phyloP scores from a whole-genome alignment of 2,888 invertebrate species.

The Cremastobaeus sp. region DNA sequence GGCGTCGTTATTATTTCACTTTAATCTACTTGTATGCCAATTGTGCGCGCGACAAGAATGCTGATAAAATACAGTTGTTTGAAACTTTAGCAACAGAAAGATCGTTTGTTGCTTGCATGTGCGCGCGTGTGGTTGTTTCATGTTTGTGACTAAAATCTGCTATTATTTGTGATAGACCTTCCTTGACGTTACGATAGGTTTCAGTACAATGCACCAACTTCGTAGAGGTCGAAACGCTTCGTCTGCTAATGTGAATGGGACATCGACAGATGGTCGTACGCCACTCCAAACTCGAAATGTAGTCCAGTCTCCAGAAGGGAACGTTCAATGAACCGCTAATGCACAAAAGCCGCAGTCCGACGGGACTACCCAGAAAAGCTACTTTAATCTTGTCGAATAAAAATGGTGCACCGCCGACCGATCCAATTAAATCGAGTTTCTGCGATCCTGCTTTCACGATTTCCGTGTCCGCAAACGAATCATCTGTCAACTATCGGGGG shows the following conservation, averaged over 20 bases:
- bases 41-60: slow-evolving; percentile 36
- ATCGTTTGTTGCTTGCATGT: slow-evolving; percentile 51
- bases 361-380: slow-evolving; percentile 39
- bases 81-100: slow-evolving; percentile 41
- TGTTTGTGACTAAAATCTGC: slow-evolving; percentile 44
- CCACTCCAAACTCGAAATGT: slow-evolving; percentile 54
- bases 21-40: slow-evolving; percentile 41
- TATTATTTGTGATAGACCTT: slow-evolving; percentile 54
- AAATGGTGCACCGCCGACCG: slow-evolving; percentile 39
- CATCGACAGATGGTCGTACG: slow-evolving; percentile 54
- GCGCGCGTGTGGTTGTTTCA: slow-evolving; percentile 42
- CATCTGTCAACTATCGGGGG: not conserved
- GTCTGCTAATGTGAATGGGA: slow-evolving; percentile 56
- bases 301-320: slow-evolving; percentile 37
- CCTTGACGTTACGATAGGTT: slow-evolving; percentile 49
- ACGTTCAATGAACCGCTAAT: slow-evolving; percentile 60
- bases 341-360: slow-evolving; percentile 56
- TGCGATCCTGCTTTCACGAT: slow-evolving; percentile 13
- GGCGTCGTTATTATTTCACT: slow-evolving; percentile 46
- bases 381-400: slow-evolving; percentile 57
- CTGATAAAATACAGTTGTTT: slow-evolving; percentile 55
- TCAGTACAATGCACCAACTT: slow-evolving; percentile 46
- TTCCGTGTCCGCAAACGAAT: slow-evolving; percentile 11
- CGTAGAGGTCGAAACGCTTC: slow-evolving; percentile 51
- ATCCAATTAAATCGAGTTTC: slow-evolving; percentile 53